Conservation (phyloP, 2,113 vertebrate species). For the Thymallus thymallus region DNA sequence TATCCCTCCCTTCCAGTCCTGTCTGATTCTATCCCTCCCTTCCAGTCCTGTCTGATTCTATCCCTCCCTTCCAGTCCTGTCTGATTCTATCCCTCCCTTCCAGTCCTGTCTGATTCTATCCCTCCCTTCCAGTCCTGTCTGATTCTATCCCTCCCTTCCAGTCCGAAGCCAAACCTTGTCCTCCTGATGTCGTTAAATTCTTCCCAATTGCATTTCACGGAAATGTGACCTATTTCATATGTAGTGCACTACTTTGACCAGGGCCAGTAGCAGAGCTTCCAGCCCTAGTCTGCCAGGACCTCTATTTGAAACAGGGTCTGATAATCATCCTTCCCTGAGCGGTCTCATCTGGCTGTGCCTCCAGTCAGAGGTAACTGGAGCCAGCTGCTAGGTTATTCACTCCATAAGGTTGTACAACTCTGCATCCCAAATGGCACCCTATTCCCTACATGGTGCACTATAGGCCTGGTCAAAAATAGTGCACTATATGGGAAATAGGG, state of each 20-base stretch:
- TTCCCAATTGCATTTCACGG: constrained; percentile 26
- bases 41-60: constrained; percentile 2
- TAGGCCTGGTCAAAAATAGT: no score
- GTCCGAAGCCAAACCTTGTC: neutral
- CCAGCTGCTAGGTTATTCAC: constrained; percentile 27
- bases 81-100: neutral
- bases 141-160: constrained; percentile 21
- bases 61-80: neutral
- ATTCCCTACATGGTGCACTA: no score
- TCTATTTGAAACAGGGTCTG: constrained; percentile 28
- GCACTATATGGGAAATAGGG: no score
- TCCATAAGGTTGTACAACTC: neutral
- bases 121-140: neutral
- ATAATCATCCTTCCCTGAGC: constrained; percentile 36
- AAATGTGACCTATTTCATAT: constrained; percentile 6
- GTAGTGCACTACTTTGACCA: no score
- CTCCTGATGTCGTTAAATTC: constrained; percentile 3
- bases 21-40: neutral
- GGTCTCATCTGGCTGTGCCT: constrained; percentile 28
- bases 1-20: neutral
- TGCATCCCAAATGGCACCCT: no score
- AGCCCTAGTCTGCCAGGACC: constrained; percentile 8
- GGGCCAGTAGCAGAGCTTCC: neutral
- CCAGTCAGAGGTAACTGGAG: neutral
- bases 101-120: neutral